phyloP scores from a whole-genome alignment of 2,888 invertebrate species.

The Timema cristinae region DNA sequence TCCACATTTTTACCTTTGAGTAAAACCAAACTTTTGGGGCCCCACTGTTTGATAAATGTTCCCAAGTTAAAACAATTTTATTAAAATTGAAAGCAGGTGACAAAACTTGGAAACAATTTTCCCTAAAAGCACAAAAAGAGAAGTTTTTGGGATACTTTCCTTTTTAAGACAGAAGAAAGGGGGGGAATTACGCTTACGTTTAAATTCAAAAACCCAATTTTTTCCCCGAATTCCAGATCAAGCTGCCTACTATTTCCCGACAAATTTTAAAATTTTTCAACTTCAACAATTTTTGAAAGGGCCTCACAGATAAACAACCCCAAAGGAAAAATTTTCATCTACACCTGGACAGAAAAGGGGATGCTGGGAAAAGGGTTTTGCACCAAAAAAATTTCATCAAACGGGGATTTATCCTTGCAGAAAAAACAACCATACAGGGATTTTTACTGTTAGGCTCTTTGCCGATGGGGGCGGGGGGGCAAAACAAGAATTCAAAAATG shows the following conservation, averaged over 20 bases:
- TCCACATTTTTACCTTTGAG: not conserved
- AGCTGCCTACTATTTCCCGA: slow-evolving; percentile 38
- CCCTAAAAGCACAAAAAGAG: not conserved
- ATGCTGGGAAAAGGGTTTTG: slow-evolving; percentile 37
- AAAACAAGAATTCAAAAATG: slow-evolving; percentile 17
- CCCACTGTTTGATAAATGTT: not conserved
- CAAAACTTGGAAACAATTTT: not conserved
- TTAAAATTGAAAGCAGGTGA: slow-evolving; percentile 2
- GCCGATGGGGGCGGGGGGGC: slow-evolving; percentile 8
- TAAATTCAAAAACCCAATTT: slow-evolving; percentile 16
- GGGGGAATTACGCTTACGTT: slow-evolving; percentile 8
- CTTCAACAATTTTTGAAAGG: slow-evolving; percentile 39
- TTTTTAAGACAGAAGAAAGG: not conserved
- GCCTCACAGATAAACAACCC: slow-evolving; percentile 35
- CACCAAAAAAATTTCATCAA: slow-evolving; percentile 35
- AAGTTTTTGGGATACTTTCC: not conserved
- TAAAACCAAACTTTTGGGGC: not conserved
- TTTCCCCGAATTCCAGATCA: slow-evolving; percentile 36
- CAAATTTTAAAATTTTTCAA: slow-evolving; percentile 41
- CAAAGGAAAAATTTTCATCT: slow-evolving; percentile 35
- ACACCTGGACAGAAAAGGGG: slow-evolving; percentile 39
- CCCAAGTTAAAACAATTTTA: not conserved
- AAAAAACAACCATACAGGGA: slow-evolving; percentile 9
- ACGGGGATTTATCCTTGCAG: not conserved
- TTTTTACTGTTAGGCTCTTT: slow-evolving; percentile 16